These are phyloP conservation scores for Drosophila parabipectinata DNA, from an alignment of 1,140 invertebrate species.

Conservation along the genomic window DNA sequence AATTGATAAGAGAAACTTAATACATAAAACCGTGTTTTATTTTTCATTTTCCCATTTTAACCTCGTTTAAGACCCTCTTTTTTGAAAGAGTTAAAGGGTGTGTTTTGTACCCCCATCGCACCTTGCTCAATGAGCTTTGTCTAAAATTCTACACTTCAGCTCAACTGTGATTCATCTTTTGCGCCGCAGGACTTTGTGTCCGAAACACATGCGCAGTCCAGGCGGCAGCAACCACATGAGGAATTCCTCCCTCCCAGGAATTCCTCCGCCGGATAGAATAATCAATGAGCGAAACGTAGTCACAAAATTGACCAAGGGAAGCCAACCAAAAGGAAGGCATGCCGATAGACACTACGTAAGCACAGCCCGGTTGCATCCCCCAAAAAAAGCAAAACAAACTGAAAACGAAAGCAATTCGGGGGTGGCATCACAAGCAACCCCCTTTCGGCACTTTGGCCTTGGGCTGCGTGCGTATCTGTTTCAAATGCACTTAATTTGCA, in stretches of 20 bases:
- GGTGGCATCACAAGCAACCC: slow-evolving; percentile 34
- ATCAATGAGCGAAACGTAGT: slow-evolving; percentile 65
- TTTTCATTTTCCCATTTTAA: background rate
- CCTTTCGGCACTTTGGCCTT: slow-evolving; percentile 20
- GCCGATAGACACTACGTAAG: slow-evolving; percentile 65
- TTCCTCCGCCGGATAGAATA: slow-evolving; percentile 55
- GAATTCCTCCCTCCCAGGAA: slow-evolving; percentile 47
- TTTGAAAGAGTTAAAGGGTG: background rate
- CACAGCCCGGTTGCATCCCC: slow-evolving; percentile 36
- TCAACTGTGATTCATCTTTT: slow-evolving; percentile 62
- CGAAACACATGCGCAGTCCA: slow-evolving; percentile 56
- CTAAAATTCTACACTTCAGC: background rate
- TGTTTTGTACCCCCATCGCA: background rate
- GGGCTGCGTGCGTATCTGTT: slow-evolving; percentile 25
- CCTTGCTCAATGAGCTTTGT: background rate
- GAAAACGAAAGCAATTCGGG: slow-evolving; percentile 33
- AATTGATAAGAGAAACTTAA: slow-evolving; percentile 25
- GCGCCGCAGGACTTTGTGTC: slow-evolving; percentile 40
- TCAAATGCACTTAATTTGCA: slow-evolving; percentile 23
- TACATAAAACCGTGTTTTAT: background rate
- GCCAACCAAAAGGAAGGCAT: slow-evolving; percentile 52
- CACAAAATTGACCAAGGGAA: slow-evolving; percentile 65
- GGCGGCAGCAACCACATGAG: slow-evolving; percentile 46
- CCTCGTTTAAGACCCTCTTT: background rate
- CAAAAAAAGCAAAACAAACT: slow-evolving; percentile 43